These are phyloP conservation scores for Phylloscopus collybita DNA, from an alignment of 2,797 vertebrate species.

Conservation along the genomic window DNA sequence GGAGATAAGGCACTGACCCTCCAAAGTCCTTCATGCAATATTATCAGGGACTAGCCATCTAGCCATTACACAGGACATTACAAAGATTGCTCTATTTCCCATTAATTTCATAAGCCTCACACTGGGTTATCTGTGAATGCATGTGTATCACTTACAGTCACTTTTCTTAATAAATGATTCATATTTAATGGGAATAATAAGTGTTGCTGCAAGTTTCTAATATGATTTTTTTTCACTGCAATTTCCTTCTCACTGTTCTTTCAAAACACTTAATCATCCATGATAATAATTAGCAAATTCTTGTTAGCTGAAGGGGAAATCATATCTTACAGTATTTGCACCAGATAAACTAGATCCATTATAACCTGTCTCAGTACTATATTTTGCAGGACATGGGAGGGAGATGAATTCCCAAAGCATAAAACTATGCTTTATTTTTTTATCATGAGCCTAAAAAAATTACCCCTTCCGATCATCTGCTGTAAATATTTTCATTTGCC, in stretches of 20 bases:
- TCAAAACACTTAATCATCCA: constrained; percentile 71
- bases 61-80: constrained; percentile 53
- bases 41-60: constrained; percentile 20
- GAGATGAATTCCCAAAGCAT: constrained; percentile 39
- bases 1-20: background rate
- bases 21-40: constrained; percentile 27
- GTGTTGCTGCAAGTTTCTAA: constrained; percentile 55
- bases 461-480: background rate
- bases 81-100: constrained; percentile 23
- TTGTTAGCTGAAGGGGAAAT: constrained; percentile 59
- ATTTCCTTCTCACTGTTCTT: constrained; percentile 67
- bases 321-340: constrained; percentile 49
- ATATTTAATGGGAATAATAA: constrained; percentile 67
- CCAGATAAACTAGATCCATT: constrained; percentile 53
- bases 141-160: constrained; percentile 36
- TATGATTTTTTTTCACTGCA: constrained; percentile 49
- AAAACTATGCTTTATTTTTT: constrained; percentile 15
- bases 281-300: constrained; percentile 72
- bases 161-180: constrained; percentile 64
- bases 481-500: constrained; percentile 30
- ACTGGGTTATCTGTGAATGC: constrained; percentile 27
- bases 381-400: constrained; percentile 35
- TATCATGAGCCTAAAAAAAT: background rate
- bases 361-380: constrained; percentile 5
- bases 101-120: constrained; percentile 19